Base-by-base conservation (phyloP, 2,888 invertebrate genomes). In the Ichneumoninae sp. region DNA sequence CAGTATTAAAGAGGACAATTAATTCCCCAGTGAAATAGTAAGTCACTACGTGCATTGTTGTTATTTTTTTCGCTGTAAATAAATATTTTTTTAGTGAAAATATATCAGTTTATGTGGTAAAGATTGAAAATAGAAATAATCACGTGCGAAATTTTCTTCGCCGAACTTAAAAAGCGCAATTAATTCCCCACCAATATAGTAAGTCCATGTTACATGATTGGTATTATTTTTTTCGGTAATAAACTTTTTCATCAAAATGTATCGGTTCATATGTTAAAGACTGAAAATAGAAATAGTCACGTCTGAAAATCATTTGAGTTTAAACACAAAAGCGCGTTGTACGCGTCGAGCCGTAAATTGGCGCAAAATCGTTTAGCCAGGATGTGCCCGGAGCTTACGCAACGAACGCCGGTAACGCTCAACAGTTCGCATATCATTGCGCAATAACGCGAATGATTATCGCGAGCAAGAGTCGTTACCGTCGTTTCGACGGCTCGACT, bases 321-420 rank as follows among this genome's bases (percentile, higher is more conserved):
- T 22, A 19, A 22, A 26, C n/a, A 13, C 30, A 80, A 71, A 74
- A 54, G 75, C 68, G 68, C 44, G 50, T 60, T 30, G 36, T 68
- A 80, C 54, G 69, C 71, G 89, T 91, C 92, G 90, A 89, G 87
- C 89, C 87, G 90, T 87, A 89, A 92, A 92, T 91, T 92, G 91
- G 89, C 89, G 90, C 90, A 88, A 91, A 91, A 92, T 90, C 91
- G 89, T 91, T 92, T 92, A 92, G 92, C 89, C 90, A 91, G 92
- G 92, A 92, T 92, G 91, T 92, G 89, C 89, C 90, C 89, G 89
- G 89, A 89, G 88, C 89, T 92, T 92, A 90, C 89, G 90, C 88
- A 92, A 92, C 89, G 85, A 88, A 84, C 86, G 86, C 71, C 60
- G 54, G 44, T 63, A 89, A 87, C 89, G 90, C 89, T 89, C 89